These are phyloP conservation scores for Prosapia bicincta DNA, from an alignment of 2,888 invertebrate genomes.

Conservation along the genomic window DNA sequence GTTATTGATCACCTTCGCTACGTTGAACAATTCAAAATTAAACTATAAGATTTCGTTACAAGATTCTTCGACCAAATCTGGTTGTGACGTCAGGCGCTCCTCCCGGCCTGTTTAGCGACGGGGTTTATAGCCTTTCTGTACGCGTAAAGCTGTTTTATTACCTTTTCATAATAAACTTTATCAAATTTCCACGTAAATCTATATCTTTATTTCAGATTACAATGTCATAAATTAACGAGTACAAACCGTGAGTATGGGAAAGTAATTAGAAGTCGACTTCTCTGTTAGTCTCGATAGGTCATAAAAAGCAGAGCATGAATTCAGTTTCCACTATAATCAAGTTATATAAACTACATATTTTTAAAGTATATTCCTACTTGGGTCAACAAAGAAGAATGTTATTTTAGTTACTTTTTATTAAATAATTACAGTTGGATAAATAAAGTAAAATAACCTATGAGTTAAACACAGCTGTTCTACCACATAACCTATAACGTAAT, in stretches of 20 bases:
- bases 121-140: not conserved
- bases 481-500: no score
- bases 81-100: not conserved
- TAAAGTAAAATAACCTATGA: no score
- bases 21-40: constrained; percentile 21
- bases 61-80: constrained; percentile 7
- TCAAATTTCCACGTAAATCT: not conserved
- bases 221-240: not conserved
- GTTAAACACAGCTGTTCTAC: no score
- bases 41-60: constrained; percentile 18
- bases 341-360: no score
- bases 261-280: no score
- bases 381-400: no score
- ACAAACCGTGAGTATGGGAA: not conserved
- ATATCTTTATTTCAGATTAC: not conserved
- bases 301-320: no score
- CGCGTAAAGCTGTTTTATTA: not conserved
- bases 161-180: not conserved
- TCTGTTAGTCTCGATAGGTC: no score
- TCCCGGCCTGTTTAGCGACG: not conserved
- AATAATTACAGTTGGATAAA: no score
- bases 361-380: no score
- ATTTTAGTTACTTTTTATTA: no score
- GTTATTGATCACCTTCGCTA: constrained; percentile 21
- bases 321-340: no score